A percentile compares a stretch with the other conserved stretches of the same genome.
phyloP scores from a whole-genome alignment of 2,888 invertebrate species.

The Eumerus sabulonum region DNA sequence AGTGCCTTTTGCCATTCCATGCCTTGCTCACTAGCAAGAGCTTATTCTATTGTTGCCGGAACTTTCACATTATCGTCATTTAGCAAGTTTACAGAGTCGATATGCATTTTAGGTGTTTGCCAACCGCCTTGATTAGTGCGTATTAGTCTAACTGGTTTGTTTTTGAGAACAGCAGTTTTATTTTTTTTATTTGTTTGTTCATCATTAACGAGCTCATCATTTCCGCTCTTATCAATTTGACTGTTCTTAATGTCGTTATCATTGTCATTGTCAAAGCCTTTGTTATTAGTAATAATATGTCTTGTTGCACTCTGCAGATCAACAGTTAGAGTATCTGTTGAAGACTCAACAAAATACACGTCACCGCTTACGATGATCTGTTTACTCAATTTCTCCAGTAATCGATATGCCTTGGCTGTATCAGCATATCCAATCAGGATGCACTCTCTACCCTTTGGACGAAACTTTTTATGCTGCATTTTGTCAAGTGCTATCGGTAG shows the following conservation, averaged over 20 bases:
- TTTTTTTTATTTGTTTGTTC: neutral
- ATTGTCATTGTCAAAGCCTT: neutral
- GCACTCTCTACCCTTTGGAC: conserved; percentile 33
- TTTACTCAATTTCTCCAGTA: neutral
- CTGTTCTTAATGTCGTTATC: neutral
- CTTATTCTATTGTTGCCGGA: neutral
- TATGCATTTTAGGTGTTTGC: neutral
- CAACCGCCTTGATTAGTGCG: conserved; percentile 5
- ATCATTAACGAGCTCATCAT: neutral
- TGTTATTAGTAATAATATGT: neutral
- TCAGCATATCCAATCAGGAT: conserved; percentile 34
- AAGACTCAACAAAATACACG: conserved; percentile 13
- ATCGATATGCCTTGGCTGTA: conserved; percentile 27
- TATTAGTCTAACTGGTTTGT: conserved; percentile 3
- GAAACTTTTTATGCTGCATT: conserved; percentile 38
- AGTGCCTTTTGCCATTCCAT: neutral
- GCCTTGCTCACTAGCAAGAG: neutral
- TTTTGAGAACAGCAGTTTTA: neutral
- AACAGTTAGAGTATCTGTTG: conserved; percentile 4
- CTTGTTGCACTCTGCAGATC: neutral
- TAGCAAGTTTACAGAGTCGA: neutral
- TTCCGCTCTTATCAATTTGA: neutral
- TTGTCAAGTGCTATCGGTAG: conserved; percentile 31
- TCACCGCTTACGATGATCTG: conserved; percentile 10
- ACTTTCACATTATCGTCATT: neutral